Evolutionary conservation across 2,113 vertebrate genomes (phyloP), one percentile per base, ranked within the genome.

Genomic region (Dicaeum eximium): DNA sequence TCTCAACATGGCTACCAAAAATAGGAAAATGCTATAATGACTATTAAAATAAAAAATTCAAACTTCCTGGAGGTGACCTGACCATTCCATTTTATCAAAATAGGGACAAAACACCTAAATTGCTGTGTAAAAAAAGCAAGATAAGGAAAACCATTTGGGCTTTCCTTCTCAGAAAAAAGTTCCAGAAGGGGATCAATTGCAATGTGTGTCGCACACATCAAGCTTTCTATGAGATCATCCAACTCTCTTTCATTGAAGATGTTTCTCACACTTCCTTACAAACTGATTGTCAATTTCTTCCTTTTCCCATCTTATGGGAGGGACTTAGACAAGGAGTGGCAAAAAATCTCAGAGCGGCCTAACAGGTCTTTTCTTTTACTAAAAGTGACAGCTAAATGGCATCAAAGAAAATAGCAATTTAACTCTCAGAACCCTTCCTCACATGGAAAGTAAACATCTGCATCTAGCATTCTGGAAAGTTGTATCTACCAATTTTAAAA

Each of bases 1-100:
- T 66, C 20, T 33, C 38, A 66, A 84, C 11, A 47, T 1, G 1
- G 12, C 33, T 73, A 54, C n/a, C 51, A 47, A 64, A 86, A 42
- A 3, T 0, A 3, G 9, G 14, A 54, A 83, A 95, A 67, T 9
- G 11, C 7, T 48, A 31, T 3, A 35, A 24, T 0, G 1, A 5
- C 12, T 73, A 42, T 15, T 2, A 23, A 21, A 62, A n/a, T n/a
- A 51, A 20, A 40, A 25, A 35, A 10, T 11, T 22, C 9, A 47
- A 44, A 38, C 42, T 78, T 61, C 56, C 77, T 54, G 22, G n/a
- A 91, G 70, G 57, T 48, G 9, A 23, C 11, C 18, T 72, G 11
- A 48, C 33, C 30, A 57, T 48, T 64, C 4, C 3, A 12, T 61
- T 90, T 92, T 53, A 80, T 28, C 16, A 21, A 72, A 82, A 83